Conservation (phyloP, 1,140 invertebrate species). For the Anoplolepis gracilipes region DNA sequence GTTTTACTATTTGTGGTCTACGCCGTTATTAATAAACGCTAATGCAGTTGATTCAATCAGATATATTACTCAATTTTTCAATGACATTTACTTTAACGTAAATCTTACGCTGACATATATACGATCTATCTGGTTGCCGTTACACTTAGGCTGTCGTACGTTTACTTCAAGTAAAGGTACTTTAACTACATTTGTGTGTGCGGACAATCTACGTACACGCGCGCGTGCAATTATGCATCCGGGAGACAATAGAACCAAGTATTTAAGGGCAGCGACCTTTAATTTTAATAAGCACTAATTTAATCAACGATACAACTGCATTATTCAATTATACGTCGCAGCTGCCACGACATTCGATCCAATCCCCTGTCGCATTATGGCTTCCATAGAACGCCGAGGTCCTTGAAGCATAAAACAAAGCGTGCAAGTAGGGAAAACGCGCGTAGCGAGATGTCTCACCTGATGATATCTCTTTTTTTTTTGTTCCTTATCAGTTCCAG, state of each 20-base stretch:
- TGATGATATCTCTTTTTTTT: slow-evolving; percentile 62
- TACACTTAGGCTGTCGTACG: slow-evolving; percentile 1
- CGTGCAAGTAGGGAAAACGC: background rate
- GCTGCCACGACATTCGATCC: slow-evolving; percentile 69
- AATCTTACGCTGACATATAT: slow-evolving; percentile 36
- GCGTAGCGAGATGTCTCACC: background rate
- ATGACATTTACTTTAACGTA: background rate
- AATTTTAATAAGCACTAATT: slow-evolving; percentile 82
- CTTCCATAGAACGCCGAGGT: slow-evolving; percentile 71
- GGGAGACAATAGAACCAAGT: slow-evolving; percentile 4
- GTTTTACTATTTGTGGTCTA: slow-evolving; percentile 3
- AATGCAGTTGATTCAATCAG: slow-evolving; percentile 45
- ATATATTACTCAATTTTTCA: slow-evolving; percentile 40
- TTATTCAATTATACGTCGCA: slow-evolving; percentile 81
- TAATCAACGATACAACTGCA: slow-evolving; percentile 77
- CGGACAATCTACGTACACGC: background rate
- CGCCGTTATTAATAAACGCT: slow-evolving; percentile 18
- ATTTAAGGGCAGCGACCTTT: slow-evolving; percentile 78
- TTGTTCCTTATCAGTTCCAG: slow-evolving; percentile 87
- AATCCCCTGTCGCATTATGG: slow-evolving; percentile 69
- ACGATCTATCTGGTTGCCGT: slow-evolving; percentile 28
- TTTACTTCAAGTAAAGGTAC: background rate
- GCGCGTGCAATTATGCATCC: slow-evolving; percentile 54
- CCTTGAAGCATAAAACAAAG: slow-evolving; percentile 45
- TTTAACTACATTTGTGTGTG: background rate